Conservation (phyloP, 1,140 invertebrate species). For the Rhynchophorus ferrugineus region DNA sequence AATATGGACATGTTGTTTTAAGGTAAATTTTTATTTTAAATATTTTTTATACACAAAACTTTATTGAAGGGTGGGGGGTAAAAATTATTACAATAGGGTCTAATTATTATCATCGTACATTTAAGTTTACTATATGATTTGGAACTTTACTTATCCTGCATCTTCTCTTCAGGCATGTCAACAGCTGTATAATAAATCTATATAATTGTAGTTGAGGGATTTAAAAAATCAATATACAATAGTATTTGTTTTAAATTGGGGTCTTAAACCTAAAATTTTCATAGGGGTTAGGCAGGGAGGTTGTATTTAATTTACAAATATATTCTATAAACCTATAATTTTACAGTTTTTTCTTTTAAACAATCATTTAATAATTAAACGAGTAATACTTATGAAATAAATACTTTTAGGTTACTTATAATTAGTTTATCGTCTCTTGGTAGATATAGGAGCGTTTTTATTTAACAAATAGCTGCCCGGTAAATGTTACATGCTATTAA, state of each 20-base stretch:
- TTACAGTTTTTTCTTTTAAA: not conserved
- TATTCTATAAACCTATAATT: not conserved
- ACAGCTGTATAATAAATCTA: not conserved
- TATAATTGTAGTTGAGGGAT: not conserved
- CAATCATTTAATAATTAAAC: not conserved
- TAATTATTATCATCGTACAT: constrained; percentile 16
- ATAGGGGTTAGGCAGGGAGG: no score
- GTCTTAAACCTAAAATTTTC: not conserved
- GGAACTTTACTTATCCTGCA: no score
- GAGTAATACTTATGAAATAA: not conserved
- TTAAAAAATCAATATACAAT: not conserved
- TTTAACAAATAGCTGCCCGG: not conserved
- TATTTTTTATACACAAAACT: constrained; percentile 18
- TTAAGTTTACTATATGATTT: constrained; percentile 3
- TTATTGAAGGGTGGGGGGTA: constrained; percentile 13
- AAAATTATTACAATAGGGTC: constrained; percentile 18
- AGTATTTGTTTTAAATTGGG: not conserved
- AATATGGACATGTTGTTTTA: not conserved
- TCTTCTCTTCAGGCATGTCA: not conserved
- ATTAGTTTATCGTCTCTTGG: not conserved
- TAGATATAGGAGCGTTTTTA: not conserved
- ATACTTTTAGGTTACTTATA: not conserved
- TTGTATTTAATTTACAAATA: not conserved
- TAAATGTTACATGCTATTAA: not conserved
- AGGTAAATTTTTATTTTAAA: constrained; percentile 15